These are phyloP conservation scores for Sander lucioperca DNA, from an alignment of 2,113 vertebrate genomes.

Conservation along the genomic window DNA sequence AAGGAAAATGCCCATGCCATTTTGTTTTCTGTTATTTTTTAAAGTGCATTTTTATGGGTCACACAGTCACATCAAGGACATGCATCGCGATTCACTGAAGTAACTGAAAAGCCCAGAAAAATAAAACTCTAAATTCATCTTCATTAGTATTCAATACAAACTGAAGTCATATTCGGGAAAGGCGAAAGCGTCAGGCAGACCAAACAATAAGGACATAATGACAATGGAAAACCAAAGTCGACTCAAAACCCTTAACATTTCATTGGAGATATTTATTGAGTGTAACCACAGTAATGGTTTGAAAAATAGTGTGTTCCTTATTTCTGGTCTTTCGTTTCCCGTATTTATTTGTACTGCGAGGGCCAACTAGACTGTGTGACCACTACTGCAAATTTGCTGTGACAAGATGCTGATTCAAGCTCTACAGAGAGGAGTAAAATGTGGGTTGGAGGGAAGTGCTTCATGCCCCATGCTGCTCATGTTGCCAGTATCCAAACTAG, in stretches of 20 bases:
- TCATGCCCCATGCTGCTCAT: neutral
- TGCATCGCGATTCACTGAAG: neutral
- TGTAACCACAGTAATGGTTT: constrained; percentile 70
- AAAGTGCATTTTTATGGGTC: neutral
- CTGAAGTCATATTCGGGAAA: constrained; percentile 33
- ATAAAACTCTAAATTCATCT: constrained; percentile 34
- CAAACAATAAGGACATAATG: constrained; percentile 71
- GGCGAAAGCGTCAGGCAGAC: constrained; percentile 28
- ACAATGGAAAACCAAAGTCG: constrained; percentile 70
- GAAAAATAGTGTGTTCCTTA: constrained; percentile 64
- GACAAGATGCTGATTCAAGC: constrained; percentile 71
- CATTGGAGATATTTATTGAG: constrained; percentile 64
- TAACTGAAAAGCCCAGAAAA: constrained; percentile 13
- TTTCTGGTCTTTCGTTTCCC: constrained; percentile 59
- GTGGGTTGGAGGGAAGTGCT: constrained; percentile 16
- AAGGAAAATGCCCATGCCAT: neutral
- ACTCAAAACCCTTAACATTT: constrained; percentile 58
- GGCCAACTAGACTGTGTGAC: constrained; percentile 48
- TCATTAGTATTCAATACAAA: constrained; percentile 31
- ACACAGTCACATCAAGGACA: constrained; percentile 6
- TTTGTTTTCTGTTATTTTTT: neutral
- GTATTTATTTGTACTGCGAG: constrained; percentile 70
- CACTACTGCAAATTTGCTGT: constrained; percentile 53
- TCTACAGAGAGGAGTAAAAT: constrained; percentile 3
- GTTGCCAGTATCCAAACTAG: constrained; percentile 18